These are phyloP conservation scores for Gnatocerus cornutus DNA, from an alignment of 2,888 invertebrate species.

Conservation along the genomic window DNA sequence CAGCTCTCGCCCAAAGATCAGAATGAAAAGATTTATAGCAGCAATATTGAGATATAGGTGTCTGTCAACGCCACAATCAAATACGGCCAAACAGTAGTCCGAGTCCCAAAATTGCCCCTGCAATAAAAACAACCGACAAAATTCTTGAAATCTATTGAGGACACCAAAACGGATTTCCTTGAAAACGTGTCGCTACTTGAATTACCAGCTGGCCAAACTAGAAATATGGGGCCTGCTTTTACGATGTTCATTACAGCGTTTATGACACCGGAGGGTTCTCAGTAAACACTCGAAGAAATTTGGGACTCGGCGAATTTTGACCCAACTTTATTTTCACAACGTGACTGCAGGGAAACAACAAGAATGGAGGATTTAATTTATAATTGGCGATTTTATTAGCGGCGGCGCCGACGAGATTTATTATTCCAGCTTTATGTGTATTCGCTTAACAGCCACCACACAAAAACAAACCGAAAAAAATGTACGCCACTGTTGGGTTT, in stretches of 20 bases:
- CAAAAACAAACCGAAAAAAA: constrained; percentile 19
- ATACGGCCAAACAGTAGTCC: constrained; percentile 36
- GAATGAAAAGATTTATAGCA: constrained; percentile 26
- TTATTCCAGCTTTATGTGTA: constrained; percentile 30
- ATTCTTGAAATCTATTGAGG: constrained; percentile 39
- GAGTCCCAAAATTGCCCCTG: constrained; percentile 15
- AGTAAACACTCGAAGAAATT: constrained; percentile 62
- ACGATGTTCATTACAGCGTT: constrained; percentile 53
- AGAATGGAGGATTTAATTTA: constrained; percentile 21
- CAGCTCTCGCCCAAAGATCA: constrained; percentile 15
- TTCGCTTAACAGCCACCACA: constrained; percentile 14
- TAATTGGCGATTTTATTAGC: constrained; percentile 32
- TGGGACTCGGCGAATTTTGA: constrained; percentile 61
- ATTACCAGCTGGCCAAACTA: constrained; percentile 55
- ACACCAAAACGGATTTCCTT: constrained; percentile 37
- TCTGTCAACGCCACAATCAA: constrained; percentile 37
- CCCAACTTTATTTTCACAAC: constrained; percentile 10
- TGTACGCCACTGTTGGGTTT: constrained; percentile 30
- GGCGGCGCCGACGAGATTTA: constrained; percentile 32
- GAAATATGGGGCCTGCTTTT: constrained; percentile 46
- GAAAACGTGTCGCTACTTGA: constrained; percentile 46
- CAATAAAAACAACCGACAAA: constrained; percentile 37
- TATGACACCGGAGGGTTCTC: constrained; percentile 57
- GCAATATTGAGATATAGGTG: constrained; percentile 36
- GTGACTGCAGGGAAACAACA: neutral